Evolutionary conservation across 2,797 vertebrate genomes (phyloP), one percentile per base, ranked within the genome.

Genomic region (Xenentodon cancila): DNA sequence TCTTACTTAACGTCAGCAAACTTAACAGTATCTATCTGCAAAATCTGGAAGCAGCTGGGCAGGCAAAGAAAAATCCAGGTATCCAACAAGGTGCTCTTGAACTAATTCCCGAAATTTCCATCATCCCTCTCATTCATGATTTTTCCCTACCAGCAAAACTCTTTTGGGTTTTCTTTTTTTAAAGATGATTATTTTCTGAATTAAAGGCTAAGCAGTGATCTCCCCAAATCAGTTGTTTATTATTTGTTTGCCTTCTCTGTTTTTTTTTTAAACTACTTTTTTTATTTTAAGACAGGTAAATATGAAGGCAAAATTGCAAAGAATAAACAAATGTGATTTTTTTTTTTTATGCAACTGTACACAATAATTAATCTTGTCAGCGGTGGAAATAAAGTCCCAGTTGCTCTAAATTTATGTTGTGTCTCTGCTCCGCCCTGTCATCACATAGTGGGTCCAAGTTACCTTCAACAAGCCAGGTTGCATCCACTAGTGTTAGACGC

Each of bases 21-120:
- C 61, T 44, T 89, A 25, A 25, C 25, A 25, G 25, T 76, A 89
- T 90, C 90, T 85, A 62, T 15, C 73, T 18, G 63, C 75, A 84
- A 84, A 88, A 90, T 90, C 84, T 90, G 89, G 82, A 71, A 63
- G 69, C 51, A 45, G 59, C 65, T 50, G 67, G 67, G 55, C 54
- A 52, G 47, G 64, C 68, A 64, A 73, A 21, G 68, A 55, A 64
- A 64, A 76, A 84, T 78, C 72, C 67, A 77, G 80, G 80, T 75
- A 43, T 20, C 19, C 45, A 47, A 20, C 45, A 22, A 19, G 19
- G 46, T 48, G 20, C 13, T 12, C 12, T 22, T 15, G 46, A 79
- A 84, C 72, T 30, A 76, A 82, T 85, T 84, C 87, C 71, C 64
- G 64, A 80, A 64, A 55, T 54, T 56, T 64, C 46, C 34, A 73